Evolutionary conservation across 2,888 invertebrate species (phyloP), one percentile per base, ranked within the genome.

Genomic region (Masnerella sp.): DNA sequence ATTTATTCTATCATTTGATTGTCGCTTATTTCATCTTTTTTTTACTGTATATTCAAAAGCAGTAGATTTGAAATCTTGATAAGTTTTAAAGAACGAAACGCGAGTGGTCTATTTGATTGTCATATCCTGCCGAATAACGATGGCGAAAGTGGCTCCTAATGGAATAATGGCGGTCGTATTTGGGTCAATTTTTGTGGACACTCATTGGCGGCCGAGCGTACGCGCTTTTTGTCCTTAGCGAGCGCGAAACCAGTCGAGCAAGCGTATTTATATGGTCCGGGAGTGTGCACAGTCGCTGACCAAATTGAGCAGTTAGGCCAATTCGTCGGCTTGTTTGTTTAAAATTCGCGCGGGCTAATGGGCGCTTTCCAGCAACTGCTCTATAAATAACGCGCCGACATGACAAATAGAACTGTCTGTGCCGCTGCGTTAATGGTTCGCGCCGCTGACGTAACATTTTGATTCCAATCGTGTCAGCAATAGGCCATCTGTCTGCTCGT

Each of bases 121-220:
- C 9, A 5, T 22, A 32, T n/a, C n/a, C 28, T 14, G 9, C n/a
- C 8, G 36, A n/a, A 34, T 45, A 34, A 5, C 18, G 20, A 9
- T 2, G 38, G 47, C 40, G 56, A 56, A 65, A 65, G 56, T 56
- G 38, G 20, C 15, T 56, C 42, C 49, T 58, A 67, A 67, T 67
- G 49, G 49, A 42, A 65, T 65, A 65, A 56, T 56, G 56, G 25
- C 30, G 30, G 2, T 30, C 14, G 30, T 42, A 67, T 67, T 49
- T 67, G 34, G 67, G 67, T 67, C 67, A 67, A 67, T 67, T 67
- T 67, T 58, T 58, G 65, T 54, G 40, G 40, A n/a, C 47, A 30
- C 32, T 42, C 30, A 38, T 42, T 17, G 40, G 42, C 45, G 22
- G 17, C 20, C 11, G 28, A 22, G 30, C 54, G 45, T 38, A 49